Conservation (phyloP, 2,113 vertebrate genomes). For the Choloepus hoffmanni region DNA sequence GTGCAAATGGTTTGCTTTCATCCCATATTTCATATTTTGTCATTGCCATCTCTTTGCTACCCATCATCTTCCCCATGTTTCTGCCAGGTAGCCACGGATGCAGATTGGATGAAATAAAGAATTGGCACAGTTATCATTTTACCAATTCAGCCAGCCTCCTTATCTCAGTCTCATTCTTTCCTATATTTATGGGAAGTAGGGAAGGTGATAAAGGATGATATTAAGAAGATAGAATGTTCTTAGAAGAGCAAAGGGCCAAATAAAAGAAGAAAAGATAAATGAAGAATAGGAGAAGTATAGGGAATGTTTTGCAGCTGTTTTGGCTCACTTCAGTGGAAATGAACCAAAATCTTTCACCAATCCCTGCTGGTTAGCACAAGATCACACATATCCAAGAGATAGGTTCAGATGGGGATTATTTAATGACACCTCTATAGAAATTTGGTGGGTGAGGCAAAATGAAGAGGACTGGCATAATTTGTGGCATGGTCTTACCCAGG, state of each 20-base stretch:
- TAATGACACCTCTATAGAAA: not conserved
- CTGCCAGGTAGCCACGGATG: not conserved
- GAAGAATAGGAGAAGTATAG: not conserved
- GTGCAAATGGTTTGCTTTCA: slow-evolving; percentile 16
- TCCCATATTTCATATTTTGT: not conserved
- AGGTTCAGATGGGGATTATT: not conserved
- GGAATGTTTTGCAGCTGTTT: too few relatives aligned
- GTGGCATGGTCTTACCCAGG: not conserved
- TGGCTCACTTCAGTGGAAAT: not conserved
- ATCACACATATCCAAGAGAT: not conserved
- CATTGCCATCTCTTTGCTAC: not conserved
- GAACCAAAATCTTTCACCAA: not conserved
- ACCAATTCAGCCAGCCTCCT: not conserved
- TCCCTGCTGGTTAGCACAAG: not conserved
- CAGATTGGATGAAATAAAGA: not conserved
- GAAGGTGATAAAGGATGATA: not conserved
- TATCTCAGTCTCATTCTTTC: not conserved
- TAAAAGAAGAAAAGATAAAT: not conserved
- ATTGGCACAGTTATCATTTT: not conserved
- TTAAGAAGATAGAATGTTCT: not conserved
- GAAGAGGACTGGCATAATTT: not conserved
- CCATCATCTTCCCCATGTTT: not conserved
- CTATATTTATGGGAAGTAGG: not conserved
- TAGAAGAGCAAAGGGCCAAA: not conserved
- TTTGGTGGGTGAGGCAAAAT: not conserved